These are phyloP conservation scores for Ashinkailepas kermadecensis DNA, from an alignment of 2,888 invertebrate genomes.

Conservation along the genomic window DNA sequence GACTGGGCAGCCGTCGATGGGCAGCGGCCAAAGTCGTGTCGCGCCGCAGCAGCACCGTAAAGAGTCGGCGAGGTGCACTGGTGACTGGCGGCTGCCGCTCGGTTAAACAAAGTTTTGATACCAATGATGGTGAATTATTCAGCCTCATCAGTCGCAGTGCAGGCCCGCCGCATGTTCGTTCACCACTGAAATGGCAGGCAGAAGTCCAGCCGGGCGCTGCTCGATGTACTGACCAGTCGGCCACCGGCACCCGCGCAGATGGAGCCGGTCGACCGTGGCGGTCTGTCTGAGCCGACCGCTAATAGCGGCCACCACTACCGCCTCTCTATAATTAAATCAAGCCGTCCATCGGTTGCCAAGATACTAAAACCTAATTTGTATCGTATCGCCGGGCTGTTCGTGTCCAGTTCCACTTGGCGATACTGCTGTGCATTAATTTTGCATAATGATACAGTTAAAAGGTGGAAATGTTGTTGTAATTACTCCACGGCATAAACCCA, in stretches of 20 bases:
- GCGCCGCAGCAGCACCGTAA: not conserved
- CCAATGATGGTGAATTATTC: not conserved
- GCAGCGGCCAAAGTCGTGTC: not conserved
- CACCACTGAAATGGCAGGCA: not conserved
- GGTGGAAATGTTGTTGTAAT: slow-evolving; percentile 20
- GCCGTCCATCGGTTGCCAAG: not conserved
- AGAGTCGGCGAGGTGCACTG: not conserved
- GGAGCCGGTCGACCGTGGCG: not conserved
- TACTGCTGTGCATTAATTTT: not conserved
- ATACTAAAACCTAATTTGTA: slow-evolving; percentile 2
- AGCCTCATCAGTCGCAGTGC: not conserved
- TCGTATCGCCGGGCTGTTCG: not conserved
- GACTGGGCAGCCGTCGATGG: not conserved
- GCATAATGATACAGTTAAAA: slow-evolving; percentile 18
- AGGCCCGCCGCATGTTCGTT: not conserved
- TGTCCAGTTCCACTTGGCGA: slow-evolving; percentile 5
- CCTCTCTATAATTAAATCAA: not conserved
- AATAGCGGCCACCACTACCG: not conserved
- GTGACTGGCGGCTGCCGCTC: not conserved
- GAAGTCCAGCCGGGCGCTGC: not conserved
- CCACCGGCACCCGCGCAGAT: too few species aligned
- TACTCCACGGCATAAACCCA: not conserved
- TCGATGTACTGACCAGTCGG: not conserved
- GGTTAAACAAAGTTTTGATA: slow-evolving; percentile 16
- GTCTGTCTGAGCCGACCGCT: not conserved